These are phyloP conservation scores for Eupithecia insigniata DNA, from an alignment of 2,888 invertebrate species.

Conservation along the genomic window DNA sequence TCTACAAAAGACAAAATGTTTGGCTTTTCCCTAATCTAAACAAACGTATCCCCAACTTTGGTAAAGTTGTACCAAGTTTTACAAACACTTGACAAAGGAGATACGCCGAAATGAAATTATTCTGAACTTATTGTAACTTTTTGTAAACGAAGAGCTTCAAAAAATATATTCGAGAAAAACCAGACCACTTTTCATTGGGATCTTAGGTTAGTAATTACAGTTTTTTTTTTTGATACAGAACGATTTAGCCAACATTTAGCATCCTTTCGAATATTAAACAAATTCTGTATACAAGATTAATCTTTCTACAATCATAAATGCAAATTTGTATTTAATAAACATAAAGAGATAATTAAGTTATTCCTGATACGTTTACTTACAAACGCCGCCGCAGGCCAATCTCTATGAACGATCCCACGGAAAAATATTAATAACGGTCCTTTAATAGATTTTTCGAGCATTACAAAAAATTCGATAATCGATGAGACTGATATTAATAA, in stretches of 20 bases:
- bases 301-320: neutral
- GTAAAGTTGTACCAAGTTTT: conserved; percentile 37
- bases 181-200: neutral
- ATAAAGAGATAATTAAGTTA: neutral
- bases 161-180: no score
- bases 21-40: conserved; percentile 41
- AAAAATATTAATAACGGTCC: neutral
- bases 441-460: neutral
- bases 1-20: conserved; percentile 49
- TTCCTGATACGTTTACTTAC: neutral
- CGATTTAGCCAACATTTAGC: neutral
- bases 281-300: neutral
- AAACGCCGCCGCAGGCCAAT: neutral
- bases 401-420: neutral
- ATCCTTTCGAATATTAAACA: neutral
- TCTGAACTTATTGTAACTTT: neutral
- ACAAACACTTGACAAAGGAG: conserved; percentile 47
- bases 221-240: no score
- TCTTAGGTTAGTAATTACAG: neutral
- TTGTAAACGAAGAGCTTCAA: no score
- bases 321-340: neutral
- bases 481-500: neutral
- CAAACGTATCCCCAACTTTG: conserved; percentile 38
- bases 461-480: conserved; percentile 24
- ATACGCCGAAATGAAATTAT: conserved; percentile 32